Percentiles rank a stretch among this genome's conserved stretches.
phyloP scores from a whole-genome alignment of 2,113 vertebrate genomes.

The mouse (Mus musculus) region DNA sequence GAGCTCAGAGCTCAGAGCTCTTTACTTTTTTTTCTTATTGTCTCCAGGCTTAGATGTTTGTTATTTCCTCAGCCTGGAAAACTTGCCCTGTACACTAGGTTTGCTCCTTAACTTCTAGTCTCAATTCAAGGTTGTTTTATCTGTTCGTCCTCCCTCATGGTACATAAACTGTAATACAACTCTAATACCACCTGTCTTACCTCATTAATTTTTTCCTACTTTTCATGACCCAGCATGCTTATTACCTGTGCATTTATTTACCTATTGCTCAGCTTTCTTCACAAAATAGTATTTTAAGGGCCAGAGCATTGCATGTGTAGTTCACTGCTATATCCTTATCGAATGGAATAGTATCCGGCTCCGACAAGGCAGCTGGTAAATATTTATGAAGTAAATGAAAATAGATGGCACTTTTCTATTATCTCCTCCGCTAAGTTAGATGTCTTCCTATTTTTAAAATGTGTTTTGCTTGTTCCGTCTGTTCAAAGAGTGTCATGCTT shows the following conservation, averaged over 20 bases:
- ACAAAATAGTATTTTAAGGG: background rate
- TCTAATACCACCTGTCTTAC: background rate
- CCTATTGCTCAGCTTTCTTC: background rate
- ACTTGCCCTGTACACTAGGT: background rate
- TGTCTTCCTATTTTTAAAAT: background rate
- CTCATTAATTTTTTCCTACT: conserved; percentile 17
- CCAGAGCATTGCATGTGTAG: background rate
- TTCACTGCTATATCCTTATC: background rate
- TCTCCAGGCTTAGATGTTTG: background rate
- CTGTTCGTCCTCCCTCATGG: background rate
- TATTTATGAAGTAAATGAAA: conserved; percentile 42
- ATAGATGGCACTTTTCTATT: background rate
- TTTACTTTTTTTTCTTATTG: background rate
- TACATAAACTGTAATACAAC: background rate
- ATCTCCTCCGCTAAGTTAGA: background rate
- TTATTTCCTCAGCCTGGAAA: background rate
- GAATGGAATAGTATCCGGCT: background rate
- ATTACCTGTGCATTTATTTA: background rate
- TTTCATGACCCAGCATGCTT: background rate
- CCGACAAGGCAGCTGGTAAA: background rate
- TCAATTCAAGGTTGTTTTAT: conserved; percentile 30
- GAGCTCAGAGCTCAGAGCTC: background rate
- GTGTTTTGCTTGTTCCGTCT: background rate
- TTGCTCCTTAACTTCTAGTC: background rate
- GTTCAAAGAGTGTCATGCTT: background rate